Conservation (phyloP, 2,888 invertebrate genomes). For the Drosophila neonasuta region DNA sequence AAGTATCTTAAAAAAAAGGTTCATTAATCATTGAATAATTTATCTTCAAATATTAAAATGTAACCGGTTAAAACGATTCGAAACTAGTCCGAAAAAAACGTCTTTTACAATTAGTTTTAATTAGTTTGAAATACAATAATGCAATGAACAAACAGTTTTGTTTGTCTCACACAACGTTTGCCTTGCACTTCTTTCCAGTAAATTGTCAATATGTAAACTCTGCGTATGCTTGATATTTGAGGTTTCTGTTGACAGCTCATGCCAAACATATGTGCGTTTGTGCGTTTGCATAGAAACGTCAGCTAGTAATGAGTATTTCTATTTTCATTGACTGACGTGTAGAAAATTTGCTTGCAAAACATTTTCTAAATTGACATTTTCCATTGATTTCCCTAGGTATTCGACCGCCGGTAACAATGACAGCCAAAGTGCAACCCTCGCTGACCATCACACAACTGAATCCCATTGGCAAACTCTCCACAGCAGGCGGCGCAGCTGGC, state of each 20-base stretch:
- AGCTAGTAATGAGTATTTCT: slow-evolving; percentile 13
- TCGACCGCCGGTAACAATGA: slow-evolving; percentile 80
- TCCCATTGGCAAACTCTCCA: slow-evolving; percentile 77
- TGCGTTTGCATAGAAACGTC: background rate
- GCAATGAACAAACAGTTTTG: background rate
- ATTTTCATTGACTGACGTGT: no score
- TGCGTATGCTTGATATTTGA: slow-evolving; percentile 1
- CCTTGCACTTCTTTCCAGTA: background rate
- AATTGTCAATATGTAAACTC: slow-evolving; percentile 4
- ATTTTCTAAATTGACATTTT: background rate
- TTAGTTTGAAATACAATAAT: no score
- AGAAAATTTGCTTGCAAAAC: background rate
- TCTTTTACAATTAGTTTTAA: no score
- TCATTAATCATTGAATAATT: no score
- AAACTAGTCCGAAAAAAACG: no score
- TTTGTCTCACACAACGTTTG: background rate
- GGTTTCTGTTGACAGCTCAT: slow-evolving; percentile 11
- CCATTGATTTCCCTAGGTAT: slow-evolving; percentile 61
- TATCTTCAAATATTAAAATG: no score
- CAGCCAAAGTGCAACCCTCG: slow-evolving; percentile 81
- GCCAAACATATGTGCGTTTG: background rate
- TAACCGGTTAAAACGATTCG: no score
- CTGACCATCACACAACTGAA: slow-evolving; percentile 81
- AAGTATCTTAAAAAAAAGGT: no score
- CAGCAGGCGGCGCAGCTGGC: slow-evolving; percentile 45